Conservation (phyloP, 2,113 vertebrate genomes). For the Hemiscyllium ocellatum region DNA sequence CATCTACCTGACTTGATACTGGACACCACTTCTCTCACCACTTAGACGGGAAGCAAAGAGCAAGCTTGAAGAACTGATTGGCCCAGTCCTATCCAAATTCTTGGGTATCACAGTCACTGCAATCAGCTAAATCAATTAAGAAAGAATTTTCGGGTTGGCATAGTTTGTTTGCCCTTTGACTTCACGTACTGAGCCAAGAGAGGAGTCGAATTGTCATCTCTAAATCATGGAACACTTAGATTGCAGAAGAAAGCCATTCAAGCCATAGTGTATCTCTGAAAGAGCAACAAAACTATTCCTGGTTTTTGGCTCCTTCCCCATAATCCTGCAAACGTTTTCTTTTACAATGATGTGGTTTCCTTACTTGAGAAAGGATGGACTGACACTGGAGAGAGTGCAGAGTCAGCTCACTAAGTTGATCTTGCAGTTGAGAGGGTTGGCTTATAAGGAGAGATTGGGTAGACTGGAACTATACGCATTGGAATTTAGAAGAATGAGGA, state of each 20-base stretch:
- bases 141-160: neutral
- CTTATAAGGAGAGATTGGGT: too few species aligned
- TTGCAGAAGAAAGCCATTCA: neutral
- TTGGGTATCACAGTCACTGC: neutral
- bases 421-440: too few species aligned
- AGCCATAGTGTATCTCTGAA: neutral
- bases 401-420: too few species aligned
- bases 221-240: neutral
- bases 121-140: neutral
- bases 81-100: neutral
- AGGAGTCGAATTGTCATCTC: too few species aligned
- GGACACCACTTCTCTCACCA: neutral
- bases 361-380: too few species aligned
- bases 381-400: too few species aligned
- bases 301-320: neutral
- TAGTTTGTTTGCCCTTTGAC: neutral
- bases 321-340: neutral
- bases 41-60: neutral
- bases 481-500: too few species aligned
- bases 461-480: too few species aligned
- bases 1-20: neutral
- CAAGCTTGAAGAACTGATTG: too few species aligned
- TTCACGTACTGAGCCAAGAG: neutral
- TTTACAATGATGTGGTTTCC: neutral
- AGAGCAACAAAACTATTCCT: neutral